These are phyloP conservation scores for Oscheius sp. DNA, from an alignment of 2,888 invertebrate genomes.

Conservation along the genomic window DNA sequence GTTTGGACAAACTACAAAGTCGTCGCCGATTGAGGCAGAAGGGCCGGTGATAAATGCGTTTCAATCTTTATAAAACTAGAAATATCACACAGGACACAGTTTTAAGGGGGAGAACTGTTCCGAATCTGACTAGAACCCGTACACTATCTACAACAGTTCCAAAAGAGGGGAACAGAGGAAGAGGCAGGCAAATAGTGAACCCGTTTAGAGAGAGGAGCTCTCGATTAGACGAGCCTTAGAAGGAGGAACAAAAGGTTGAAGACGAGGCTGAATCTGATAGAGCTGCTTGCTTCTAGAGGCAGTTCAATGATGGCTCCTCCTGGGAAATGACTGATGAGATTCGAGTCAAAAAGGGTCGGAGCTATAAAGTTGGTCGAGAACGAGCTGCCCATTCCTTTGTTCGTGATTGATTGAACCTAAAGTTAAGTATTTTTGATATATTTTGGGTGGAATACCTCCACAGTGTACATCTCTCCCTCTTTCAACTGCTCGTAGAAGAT, in stretches of 20 bases:
- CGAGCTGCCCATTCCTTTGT: slow-evolving; percentile 48
- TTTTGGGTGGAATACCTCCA: slow-evolving; percentile 42
- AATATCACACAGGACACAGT: slow-evolving; percentile 6
- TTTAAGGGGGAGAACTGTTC: neutral
- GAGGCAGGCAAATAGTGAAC: slow-evolving; percentile 11
- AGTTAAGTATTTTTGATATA: slow-evolving; percentile 16
- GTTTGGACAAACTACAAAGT: too few relatives aligned
- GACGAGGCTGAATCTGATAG: neutral
- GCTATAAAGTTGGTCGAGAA: slow-evolving; percentile 51
- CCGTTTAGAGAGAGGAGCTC: neutral
- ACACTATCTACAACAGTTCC: slow-evolving; percentile 2
- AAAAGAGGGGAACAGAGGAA: neutral
- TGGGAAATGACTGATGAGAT: slow-evolving; percentile 51
- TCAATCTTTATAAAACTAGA: neutral
- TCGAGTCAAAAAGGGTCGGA: slow-evolving; percentile 42
- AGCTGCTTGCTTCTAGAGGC: slow-evolving; percentile 46
- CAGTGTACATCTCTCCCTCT: slow-evolving; percentile 49
- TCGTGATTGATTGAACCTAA: slow-evolving; percentile 56
- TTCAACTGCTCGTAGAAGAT: slow-evolving; percentile 47
- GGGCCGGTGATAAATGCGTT: too few relatives aligned
- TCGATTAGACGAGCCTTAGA: slow-evolving; percentile 2
- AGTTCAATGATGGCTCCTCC: slow-evolving; percentile 58
- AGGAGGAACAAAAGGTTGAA: slow-evolving; percentile 5
- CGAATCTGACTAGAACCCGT: slow-evolving; percentile 29
- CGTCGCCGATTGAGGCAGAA: too few relatives aligned